These are phyloP conservation scores for Dasyornis broadbenti DNA, from an alignment of 2,113 vertebrate species.

Conservation along the genomic window DNA sequence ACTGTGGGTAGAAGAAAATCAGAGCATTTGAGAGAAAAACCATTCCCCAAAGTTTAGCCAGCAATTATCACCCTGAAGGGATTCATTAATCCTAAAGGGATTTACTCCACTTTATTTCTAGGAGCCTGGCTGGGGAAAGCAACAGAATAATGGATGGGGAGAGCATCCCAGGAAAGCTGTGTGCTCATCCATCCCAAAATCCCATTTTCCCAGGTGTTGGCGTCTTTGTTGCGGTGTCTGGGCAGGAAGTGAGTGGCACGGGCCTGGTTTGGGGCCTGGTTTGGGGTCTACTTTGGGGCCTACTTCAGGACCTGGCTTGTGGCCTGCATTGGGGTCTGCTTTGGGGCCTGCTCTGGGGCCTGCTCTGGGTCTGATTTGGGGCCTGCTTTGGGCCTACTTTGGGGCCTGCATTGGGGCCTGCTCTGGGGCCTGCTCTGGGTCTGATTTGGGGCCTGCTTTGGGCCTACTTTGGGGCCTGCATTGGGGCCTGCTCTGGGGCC, in stretches of 20 bases:
- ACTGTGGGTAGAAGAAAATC: neutral
- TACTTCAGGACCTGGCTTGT: no score
- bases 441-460: no score
- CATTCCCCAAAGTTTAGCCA: neutral
- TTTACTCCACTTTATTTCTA: neutral
- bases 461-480: no score
- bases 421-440: no score
- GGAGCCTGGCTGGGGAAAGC: neutral
- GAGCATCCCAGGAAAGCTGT: neutral
- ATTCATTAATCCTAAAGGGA: neutral
- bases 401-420: no score
- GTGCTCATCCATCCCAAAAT: fast-evolving
- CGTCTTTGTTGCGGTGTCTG: neutral
- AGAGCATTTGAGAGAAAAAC: neutral
- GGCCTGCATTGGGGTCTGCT: no score
- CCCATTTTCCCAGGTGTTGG: neutral
- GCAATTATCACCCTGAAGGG: neutral
- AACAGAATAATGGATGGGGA: neutral
- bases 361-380: no score
- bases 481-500: neutral
- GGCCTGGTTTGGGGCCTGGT: neutral
- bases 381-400: no score
- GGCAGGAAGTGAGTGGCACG: neutral
- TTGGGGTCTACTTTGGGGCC: no score
- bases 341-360: no score